Base-by-base conservation (phyloP, 1,140 invertebrate species). In the Pristionchus pacificus region DNA sequence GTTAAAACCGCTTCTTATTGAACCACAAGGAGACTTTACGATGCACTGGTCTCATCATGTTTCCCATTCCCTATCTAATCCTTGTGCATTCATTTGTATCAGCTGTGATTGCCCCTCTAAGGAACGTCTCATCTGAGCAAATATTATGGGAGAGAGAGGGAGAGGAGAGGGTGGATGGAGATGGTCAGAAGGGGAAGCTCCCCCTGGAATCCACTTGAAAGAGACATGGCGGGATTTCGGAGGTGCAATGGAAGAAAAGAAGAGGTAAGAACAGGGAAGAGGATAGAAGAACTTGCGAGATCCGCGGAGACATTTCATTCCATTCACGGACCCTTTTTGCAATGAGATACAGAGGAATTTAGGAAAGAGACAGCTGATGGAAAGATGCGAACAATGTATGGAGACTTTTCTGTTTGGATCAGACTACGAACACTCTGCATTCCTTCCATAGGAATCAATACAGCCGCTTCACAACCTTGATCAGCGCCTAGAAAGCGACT, bases 31-130 rank as follows among this genome's bases (percentile, higher is more conserved):
- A 10, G 28, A 66, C 27, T 57, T 66, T 57, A 58, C 65, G 32
- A 66, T 38, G 57, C 49, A 57, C 27, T 66, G 63, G 57, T 66
- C 65, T 66, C 65, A 58, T 58, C 49, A 66, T 66, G 66, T 33
- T 68, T 60, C 66, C 60, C 59, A 61, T 68, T 68, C 59, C 66
- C 28, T 61, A 31, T 33, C 58, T 65, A 65, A 65, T 25, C 29
- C 62, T 65, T 31, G 3, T 31, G 19, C 14, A 28, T 10, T 27
- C 25, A 19, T 32, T 28, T 19, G n/a, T 61, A 28, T 61, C 60
- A 61, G 29, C 60, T 25, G 14, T 31, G 29, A 3, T 10, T 31
- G n/a, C 62, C n/a, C n/a, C 30, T n/a, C 30, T 6, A 31, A 27
- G 10, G 3, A 14, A 29, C 62, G 30, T 65, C 38, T 28, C 38